These are phyloP conservation scores for Vulpes lagopus DNA, from an alignment of 2,113 vertebrate genomes.

Conservation along the genomic window DNA sequence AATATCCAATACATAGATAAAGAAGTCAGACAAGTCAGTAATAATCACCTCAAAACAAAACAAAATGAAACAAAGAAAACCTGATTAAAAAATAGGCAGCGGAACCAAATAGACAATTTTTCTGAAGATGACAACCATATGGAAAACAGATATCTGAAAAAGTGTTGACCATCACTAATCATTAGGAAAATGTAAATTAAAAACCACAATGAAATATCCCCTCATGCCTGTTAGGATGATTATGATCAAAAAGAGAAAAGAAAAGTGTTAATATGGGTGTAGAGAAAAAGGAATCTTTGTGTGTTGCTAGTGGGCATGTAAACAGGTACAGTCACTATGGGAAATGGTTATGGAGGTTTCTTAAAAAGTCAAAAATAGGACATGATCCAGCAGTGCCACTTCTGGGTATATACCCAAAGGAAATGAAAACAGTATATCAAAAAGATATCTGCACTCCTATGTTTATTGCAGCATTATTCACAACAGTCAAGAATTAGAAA, in stretches of 20 bases:
- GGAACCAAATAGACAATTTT: not conserved
- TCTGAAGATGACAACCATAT: not conserved
- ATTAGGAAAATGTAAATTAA: not conserved
- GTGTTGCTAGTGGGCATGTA: not conserved
- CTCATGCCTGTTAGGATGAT: not conserved
- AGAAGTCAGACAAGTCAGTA: not conserved
- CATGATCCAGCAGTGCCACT: not conserved
- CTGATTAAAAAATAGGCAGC: not conserved
- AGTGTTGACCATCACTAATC: not conserved
- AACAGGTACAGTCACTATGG: not conserved
- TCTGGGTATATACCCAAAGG: not conserved
- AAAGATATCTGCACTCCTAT: not conserved
- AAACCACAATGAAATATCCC: not conserved
- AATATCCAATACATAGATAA: not conserved
- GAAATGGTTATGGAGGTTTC: not conserved
- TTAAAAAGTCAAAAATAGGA: not conserved
- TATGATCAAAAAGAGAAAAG: not conserved
- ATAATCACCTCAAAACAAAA: not conserved
- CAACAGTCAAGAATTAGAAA: not conserved
- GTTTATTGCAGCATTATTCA: not conserved
- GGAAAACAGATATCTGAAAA: not conserved
- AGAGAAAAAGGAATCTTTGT: not conserved
- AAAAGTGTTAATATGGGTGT: not conserved
- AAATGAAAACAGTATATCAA: not conserved
- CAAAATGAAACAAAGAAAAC: not conserved